These are phyloP conservation scores for Mesorhabditis spiculigera DNA, from an alignment of 2,888 invertebrate genomes.

Conservation along the genomic window DNA sequence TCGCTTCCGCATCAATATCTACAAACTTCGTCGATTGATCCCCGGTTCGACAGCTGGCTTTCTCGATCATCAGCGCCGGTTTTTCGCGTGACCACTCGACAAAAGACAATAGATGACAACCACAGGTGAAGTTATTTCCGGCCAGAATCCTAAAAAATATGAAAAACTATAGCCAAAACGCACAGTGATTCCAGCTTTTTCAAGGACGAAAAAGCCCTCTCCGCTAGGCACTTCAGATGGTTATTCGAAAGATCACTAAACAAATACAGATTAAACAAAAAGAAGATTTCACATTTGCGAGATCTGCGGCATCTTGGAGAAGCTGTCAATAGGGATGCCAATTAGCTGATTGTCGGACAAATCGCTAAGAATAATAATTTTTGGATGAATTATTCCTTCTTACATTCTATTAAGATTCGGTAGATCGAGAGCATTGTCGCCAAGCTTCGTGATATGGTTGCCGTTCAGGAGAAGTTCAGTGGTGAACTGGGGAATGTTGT, in stretches of 20 bases:
- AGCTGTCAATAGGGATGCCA: constrained; percentile 68
- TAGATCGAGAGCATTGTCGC: constrained; percentile 70
- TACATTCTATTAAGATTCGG: constrained; percentile 79
- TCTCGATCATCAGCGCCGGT: neutral
- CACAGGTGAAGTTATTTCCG: constrained; percentile 4
- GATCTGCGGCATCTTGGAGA: constrained; percentile 78
- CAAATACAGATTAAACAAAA: constrained; percentile 40
- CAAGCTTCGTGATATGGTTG: constrained; percentile 81
- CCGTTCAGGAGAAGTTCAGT: constrained; percentile 88
- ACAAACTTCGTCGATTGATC: neutral
- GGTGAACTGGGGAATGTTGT: constrained; percentile 84
- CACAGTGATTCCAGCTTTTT: constrained; percentile 10
- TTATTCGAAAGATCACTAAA: constrained; percentile 85
- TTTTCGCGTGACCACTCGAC: constrained; percentile 1
- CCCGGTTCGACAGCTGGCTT: neutral
- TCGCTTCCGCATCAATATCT: neutral
- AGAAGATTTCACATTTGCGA: constrained; percentile 74
- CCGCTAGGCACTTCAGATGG: constrained; percentile 88
- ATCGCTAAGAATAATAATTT: constrained; percentile 34
- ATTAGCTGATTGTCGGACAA: constrained; percentile 76
- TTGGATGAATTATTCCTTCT: constrained; percentile 40
- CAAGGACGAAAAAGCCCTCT: constrained; percentile 72
- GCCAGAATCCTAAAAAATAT: neutral
- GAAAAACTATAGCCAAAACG: neutral
- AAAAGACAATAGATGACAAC: constrained; percentile 2